phyloP scores from a whole-genome alignment of 1,140 invertebrate genomes.

The Pseudomyrmex flavicornis region DNA sequence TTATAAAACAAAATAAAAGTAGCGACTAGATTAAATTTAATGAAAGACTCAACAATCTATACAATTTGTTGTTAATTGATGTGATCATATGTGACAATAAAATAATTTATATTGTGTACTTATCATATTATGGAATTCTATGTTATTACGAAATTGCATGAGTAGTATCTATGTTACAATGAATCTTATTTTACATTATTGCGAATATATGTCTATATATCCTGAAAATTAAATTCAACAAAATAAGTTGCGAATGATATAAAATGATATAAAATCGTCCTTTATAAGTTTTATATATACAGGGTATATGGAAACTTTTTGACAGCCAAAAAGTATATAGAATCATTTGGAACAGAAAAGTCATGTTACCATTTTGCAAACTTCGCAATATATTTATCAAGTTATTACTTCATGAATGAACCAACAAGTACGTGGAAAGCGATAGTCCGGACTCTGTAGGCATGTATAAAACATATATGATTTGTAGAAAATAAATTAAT shows the following conservation, averaged over 20 bases:
- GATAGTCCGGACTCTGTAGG: too few species aligned
- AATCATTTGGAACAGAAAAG: too few species aligned
- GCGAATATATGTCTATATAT: neutral
- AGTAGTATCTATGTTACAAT: conserved; percentile 9
- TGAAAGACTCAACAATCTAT: conserved; percentile 43
- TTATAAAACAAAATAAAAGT: conserved; percentile 36
- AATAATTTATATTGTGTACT: conserved; percentile 3
- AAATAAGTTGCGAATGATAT: too few species aligned
- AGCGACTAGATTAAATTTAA: conserved; percentile 54
- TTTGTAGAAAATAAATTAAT: too few species aligned
- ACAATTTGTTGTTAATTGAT: conserved; percentile 8
- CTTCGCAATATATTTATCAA: too few species aligned
- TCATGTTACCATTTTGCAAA: too few species aligned
- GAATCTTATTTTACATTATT: conserved; percentile 29
- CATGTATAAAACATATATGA: too few species aligned
- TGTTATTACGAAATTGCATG: conserved; percentile 7
- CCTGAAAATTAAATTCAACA: neutral
- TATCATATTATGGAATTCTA: conserved; percentile 17
- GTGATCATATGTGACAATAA: neutral
- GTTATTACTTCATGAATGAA: too few species aligned
- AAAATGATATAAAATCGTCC: neutral
- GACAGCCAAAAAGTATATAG: too few species aligned
- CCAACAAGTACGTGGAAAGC: too few species aligned
- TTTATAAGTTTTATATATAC: neutral
- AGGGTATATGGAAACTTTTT: neutral